A percentile compares a stretch with the other conserved stretches of the same genome.
Conservation (phyloP, 2,888 invertebrate species). For the Dynastes maya region DNA sequence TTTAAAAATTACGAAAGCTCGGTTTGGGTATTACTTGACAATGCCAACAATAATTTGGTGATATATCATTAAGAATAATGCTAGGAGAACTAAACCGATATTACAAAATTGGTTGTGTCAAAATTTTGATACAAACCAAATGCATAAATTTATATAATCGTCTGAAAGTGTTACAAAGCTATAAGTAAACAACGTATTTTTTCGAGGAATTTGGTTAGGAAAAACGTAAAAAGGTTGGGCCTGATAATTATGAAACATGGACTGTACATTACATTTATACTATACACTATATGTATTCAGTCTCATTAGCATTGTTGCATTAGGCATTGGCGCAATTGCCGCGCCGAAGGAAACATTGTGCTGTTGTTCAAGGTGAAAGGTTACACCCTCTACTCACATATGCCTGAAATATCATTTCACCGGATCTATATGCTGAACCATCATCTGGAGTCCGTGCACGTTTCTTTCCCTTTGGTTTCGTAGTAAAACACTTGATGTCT, state of each 20-base stretch:
- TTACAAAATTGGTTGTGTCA: no score
- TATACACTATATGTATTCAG: not conserved
- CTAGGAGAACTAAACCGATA: no score
- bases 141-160: no score
- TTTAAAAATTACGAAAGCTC: no score
- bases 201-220: no score
- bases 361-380: slow-evolving; percentile 50
- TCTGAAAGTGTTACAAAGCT: no score
- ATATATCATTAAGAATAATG: no score
- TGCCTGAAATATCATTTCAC: slow-evolving; percentile 46
- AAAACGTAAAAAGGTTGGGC: no score
- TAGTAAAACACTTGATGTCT: slow-evolving; percentile 27
- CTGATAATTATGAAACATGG: not conserved
- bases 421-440: slow-evolving; percentile 26
- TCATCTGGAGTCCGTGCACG: slow-evolving; percentile 29
- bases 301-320: slow-evolving; percentile 44
- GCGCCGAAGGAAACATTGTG: slow-evolving; percentile 25
- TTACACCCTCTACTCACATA: slow-evolving; percentile 49
- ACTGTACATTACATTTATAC: slow-evolving; percentile 6
- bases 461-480: not conserved
- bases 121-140: no score
- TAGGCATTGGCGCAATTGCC: slow-evolving; percentile 36
- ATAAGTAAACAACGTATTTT: no score
- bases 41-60: no score
- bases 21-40: no score